Evolutionary conservation across 2,113 vertebrate species (phyloP).

Genomic region (Ochotona curzoniae): DNA sequence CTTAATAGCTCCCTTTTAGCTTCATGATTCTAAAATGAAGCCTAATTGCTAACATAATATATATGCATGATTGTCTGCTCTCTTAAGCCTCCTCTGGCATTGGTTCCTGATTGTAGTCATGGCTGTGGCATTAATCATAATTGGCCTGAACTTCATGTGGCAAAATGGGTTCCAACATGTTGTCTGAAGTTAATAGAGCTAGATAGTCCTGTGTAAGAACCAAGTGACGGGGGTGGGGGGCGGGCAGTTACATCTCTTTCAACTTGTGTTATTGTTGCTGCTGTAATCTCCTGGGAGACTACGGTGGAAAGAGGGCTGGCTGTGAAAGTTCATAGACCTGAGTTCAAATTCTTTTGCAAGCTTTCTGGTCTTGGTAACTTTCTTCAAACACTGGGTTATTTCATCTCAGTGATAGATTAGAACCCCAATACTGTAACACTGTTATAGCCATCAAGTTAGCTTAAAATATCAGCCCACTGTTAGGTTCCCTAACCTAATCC

Average conservation of each 20-base stretch:
- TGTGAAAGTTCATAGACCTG: constrained; percentile 29
- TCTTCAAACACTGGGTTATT: neutral
- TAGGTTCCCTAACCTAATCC: neutral
- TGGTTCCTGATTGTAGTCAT: constrained; percentile 45
- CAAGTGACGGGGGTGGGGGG: neutral
- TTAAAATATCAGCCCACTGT: neutral
- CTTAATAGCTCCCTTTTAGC: constrained; percentile 1
- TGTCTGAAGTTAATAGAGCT: constrained; percentile 42
- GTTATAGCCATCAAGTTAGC: neutral
- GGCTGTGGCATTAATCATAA: constrained; percentile 49
- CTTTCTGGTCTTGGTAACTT: neutral
- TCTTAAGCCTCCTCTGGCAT: constrained; percentile 64
- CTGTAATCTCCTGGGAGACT: constrained; percentile 43
- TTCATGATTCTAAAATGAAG: constrained; percentile 49
- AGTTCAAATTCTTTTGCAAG: constrained; percentile 12
- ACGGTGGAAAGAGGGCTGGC: constrained; percentile 17
- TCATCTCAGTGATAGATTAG: constrained; percentile 9
- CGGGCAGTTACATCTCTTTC: constrained; percentile 33
- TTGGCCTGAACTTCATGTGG: constrained; percentile 57
- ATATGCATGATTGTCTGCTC: constrained; percentile 36
- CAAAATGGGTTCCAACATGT: constrained; percentile 58
- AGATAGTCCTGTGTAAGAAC: constrained; percentile 26
- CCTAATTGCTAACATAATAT: constrained; percentile 48
- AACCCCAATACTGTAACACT: neutral
- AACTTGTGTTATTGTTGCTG: constrained; percentile 56